Percentiles rank a stretch among this genome's conserved stretches.
phyloP scores from a whole-genome alignment of 2,888 invertebrate species.

The Machimus rusticus region DNA sequence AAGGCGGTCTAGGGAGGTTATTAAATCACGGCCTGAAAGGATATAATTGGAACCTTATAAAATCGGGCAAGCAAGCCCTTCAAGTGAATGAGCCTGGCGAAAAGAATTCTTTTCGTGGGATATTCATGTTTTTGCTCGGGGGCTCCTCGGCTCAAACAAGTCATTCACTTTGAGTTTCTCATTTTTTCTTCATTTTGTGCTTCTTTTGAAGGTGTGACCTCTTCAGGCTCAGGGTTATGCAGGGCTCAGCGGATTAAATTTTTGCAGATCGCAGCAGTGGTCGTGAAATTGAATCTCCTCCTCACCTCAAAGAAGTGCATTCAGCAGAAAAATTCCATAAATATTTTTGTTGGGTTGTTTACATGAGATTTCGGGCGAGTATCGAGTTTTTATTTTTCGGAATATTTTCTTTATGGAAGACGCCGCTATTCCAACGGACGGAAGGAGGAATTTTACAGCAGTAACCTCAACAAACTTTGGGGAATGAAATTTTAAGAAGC shows the following conservation, averaged over 20 bases:
- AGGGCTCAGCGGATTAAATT: not conserved
- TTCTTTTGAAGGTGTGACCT: not conserved
- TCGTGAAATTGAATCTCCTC: not conserved
- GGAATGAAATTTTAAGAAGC: not conserved
- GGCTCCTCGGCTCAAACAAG: not conserved
- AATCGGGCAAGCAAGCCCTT: constrained; percentile 10
- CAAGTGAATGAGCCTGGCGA: not conserved
- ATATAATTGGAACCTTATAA: constrained; percentile 38
- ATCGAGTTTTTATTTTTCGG: not conserved
- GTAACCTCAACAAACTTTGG: not conserved
- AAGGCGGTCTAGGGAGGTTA: constrained; percentile 9
- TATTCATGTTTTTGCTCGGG: not conserved
- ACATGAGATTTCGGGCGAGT: not conserved
- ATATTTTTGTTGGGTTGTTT: not conserved
- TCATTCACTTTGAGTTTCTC: not conserved
- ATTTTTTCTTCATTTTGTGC: not conserved
- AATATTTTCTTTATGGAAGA: not conserved
- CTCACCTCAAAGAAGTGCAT: not conserved
- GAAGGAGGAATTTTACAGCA: not conserved
- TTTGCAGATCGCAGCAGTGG: not conserved
- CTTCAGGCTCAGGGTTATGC: not conserved
- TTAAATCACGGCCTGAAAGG: constrained; percentile 34
- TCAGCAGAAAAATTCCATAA: not conserved
- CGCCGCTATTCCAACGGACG: not conserved
- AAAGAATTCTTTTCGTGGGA: not conserved